These are phyloP conservation scores for Scalopus aquaticus DNA, from an alignment of 2,113 vertebrate species.

Conservation along the genomic window DNA sequence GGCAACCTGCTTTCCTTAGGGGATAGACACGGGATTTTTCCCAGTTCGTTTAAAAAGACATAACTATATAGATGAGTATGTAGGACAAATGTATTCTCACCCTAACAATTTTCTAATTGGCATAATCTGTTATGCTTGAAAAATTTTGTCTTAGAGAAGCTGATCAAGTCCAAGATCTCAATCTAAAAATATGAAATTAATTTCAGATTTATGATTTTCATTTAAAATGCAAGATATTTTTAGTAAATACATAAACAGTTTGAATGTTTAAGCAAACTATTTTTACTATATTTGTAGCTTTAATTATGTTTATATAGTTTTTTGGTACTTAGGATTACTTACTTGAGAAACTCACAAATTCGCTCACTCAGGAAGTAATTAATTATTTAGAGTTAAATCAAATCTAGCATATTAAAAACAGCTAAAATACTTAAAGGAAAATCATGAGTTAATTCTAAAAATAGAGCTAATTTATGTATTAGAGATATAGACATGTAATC, in stretches of 20 bases:
- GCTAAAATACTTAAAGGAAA: neutral
- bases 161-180: neutral
- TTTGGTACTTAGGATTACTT: neutral
- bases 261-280: neutral
- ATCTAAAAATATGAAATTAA: neutral
- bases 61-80: neutral
- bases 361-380: neutral
- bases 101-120: neutral
- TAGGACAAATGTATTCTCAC: neutral
- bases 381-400: neutral
- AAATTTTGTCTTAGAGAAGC: neutral
- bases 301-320: neutral
- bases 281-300: neutral
- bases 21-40: neutral
- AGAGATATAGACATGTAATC: neutral
- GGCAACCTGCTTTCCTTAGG: neutral
- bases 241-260: neutral
- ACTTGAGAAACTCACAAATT: neutral
- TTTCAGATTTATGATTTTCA: neutral
- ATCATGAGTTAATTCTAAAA: neutral
- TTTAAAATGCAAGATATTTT: conserved; percentile 1
- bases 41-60: neutral
- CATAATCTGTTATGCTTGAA: neutral
- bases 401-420: neutral
- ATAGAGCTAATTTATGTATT: neutral